A percentile compares a stretch with the other conserved stretches of the same genome.
Evolutionary conservation across 2,888 invertebrate genomes (phyloP).

Genomic region (Coleophora flavipennella): DNA sequence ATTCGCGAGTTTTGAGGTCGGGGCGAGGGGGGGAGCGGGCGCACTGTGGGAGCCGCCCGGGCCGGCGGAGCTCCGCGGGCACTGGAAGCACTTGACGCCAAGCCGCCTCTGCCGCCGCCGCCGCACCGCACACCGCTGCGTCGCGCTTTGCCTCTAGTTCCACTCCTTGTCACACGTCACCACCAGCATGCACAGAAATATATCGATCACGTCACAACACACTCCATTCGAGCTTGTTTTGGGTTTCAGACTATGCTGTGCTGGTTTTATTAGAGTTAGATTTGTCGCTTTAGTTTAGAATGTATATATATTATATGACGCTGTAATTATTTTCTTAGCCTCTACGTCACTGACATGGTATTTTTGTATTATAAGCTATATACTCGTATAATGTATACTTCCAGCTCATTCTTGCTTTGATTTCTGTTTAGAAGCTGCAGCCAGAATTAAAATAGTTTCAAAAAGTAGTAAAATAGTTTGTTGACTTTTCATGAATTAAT

Average conservation of each 20-base stretch:
- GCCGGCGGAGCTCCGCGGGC: constrained; percentile 8
- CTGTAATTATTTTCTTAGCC: constrained; percentile 40
- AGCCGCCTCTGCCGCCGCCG: constrained; percentile 21
- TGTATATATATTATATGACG: constrained; percentile 37
- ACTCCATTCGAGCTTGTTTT: constrained; percentile 53
- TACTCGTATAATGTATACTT: constrained; percentile 21
- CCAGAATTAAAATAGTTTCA: no score
- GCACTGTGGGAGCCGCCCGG: constrained; percentile 44
- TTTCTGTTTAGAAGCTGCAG: not conserved
- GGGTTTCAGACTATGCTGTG: constrained; percentile 45
- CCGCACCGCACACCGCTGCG: constrained; percentile 18
- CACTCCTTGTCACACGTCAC: constrained; percentile 19
- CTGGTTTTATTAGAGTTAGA: constrained; percentile 49
- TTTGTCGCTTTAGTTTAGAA: constrained; percentile 36
- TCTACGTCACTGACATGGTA: constrained; percentile 35
- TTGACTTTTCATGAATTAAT: no score
- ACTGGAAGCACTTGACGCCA: constrained; percentile 68
- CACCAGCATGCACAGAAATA: constrained; percentile 10
- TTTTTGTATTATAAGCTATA: constrained; percentile 23
- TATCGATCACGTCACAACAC: constrained; percentile 30
- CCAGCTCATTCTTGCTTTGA: not conserved
- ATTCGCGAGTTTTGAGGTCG: constrained; percentile 28
- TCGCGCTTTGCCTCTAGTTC: constrained; percentile 37
- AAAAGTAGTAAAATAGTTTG: no score
- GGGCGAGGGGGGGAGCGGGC: no score